Base-by-base conservation (phyloP, 2,113 vertebrate species). In the Macrotis lagotis region DNA sequence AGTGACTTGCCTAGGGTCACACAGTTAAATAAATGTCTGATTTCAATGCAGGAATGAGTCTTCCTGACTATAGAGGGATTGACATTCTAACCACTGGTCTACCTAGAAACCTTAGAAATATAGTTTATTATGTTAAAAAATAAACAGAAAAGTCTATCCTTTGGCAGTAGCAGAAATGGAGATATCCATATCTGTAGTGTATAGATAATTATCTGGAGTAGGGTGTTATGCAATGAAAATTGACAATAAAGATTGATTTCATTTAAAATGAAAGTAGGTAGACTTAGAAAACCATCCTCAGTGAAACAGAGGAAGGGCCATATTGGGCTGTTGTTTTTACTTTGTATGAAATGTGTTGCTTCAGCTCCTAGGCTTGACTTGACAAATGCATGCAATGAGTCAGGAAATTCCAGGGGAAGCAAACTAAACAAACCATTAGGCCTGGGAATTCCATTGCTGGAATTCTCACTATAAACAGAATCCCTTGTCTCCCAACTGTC, bases 401-500 rank as follows among this genome's bases (percentile, higher is more conserved):
- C 26, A 88, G 94, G 1, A 49, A 92, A 93, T 93, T 96, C 94
- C 55, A 89, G 59, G 44, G 92, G 89, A 90, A 31, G 93, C 14
- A 95, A 66, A 49, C 19, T 53, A 96, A 95, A 95, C 92, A 96
- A 95, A 95, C 93, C 7, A 92, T 50, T 90, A 51, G 49, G 50
- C 59, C 66, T 53, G 10, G 59, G 83, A 47, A 59, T 96, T 91
- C 91, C 51, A 59, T 90, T 98, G 37, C 93, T 94, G 49, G 44
- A 93, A 97, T 89, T 93, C 95, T 96, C 90, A 88, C 94, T 90
- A 88, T 90, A 10, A 90, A 44, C 91, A 94, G 90, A 90, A 44
- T 95, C 48, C 90, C 55, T 94, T 92, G 1, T 48, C 25, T 92
- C 89, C 16, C 44, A 93, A 25, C 2, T 94, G 28, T 89, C 89